Base-by-base conservation (phyloP, 1,140 invertebrate genomes). In the Pantala flavescens region DNA sequence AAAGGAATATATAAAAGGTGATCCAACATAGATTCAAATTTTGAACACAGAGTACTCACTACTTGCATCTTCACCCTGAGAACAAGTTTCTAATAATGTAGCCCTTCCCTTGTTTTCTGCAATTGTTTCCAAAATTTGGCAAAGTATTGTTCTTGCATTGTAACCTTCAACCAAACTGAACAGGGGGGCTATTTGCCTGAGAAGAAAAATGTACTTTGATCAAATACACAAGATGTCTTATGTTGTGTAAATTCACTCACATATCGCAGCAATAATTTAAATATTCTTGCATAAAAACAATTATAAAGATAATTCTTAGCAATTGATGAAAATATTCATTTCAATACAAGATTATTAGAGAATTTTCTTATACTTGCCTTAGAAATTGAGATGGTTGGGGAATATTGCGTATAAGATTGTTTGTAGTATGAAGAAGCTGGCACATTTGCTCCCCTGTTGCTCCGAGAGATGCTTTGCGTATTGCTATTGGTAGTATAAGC, bases 401-500 rank as follows among this genome's bases (percentile, higher is more conserved):
- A 0, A 93, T 88, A 71, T 90, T 89, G 71, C 87, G 86, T 0
- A 93, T 80, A 16, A 97, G 83, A 83, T 95, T 93, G 9, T 84
- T 84, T 0, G 94, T 83, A 0, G 92, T 93, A 19, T 84, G 89
- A 74, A 94, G 83, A 71, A 90, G 82, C 80, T 88, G 89, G 75
- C 85, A 82, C 72, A 87, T 84, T 28, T 84, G 85, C 78, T 89
- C 90, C 78, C 90, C 89, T 73, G 80, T 85, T 76, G 78, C 78
- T 7, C 78, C 76, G 0, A 42, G 76, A 19, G 49, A 77, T 28
- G 87, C 84, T 81, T 90, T 90, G 74, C 88, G 90, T 0, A 87
- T 83, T 16, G 94, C 83, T 73, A 94, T 88, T 0, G 93, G 93
- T 70, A 96, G 78, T 3, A 94, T 80, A 0, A 96, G 81, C 73